A percentile compares a stretch with the other conserved stretches of the same genome.
phyloP scores from a whole-genome alignment of 2,888 invertebrate genomes.

The Melieria crassipennis region DNA sequence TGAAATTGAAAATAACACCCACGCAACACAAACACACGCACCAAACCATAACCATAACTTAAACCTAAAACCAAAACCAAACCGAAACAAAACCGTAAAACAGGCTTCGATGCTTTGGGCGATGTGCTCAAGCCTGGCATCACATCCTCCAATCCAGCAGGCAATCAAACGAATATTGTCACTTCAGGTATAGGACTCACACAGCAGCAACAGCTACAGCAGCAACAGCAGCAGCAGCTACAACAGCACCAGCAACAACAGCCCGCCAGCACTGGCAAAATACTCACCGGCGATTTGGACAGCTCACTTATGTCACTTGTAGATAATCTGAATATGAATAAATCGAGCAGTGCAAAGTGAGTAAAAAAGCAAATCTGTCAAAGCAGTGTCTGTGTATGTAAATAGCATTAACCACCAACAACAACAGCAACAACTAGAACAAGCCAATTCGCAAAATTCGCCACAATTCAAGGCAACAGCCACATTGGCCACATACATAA shows the following conservation, averaged over 20 bases:
- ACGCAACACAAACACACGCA: not conserved
- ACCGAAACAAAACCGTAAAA: conserved; percentile 39
- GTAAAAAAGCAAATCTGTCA: conserved; percentile 58
- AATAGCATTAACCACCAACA: too few species aligned
- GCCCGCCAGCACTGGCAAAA: conserved; percentile 72
- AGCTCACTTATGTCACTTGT: conserved; percentile 92
- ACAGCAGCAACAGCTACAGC: conserved; percentile 52
- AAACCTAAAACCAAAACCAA: conserved; percentile 38
- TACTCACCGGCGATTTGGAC: conserved; percentile 92
- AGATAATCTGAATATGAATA: conserved; percentile 90
- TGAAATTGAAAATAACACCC: conserved; percentile 5
- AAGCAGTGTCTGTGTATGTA: too few species aligned
- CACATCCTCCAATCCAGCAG: conserved; percentile 50
- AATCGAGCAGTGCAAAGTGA: conserved; percentile 76
- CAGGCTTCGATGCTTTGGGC: conserved; percentile 79
- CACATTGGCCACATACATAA: too few species aligned
- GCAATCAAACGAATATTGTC: conserved; percentile 63
- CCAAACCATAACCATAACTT: not conserved
- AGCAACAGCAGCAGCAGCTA: conserved; percentile 53
- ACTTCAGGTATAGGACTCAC: conserved; percentile 58
- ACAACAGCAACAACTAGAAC: too few species aligned
- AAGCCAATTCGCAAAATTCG: too few species aligned
- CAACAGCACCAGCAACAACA: conserved; percentile 63
- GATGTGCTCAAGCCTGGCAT: conserved; percentile 74
- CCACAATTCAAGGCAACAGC: too few species aligned